Evolutionary conservation across 2,888 invertebrate genomes (phyloP).

Genomic region (Calliphora vomitoria): DNA sequence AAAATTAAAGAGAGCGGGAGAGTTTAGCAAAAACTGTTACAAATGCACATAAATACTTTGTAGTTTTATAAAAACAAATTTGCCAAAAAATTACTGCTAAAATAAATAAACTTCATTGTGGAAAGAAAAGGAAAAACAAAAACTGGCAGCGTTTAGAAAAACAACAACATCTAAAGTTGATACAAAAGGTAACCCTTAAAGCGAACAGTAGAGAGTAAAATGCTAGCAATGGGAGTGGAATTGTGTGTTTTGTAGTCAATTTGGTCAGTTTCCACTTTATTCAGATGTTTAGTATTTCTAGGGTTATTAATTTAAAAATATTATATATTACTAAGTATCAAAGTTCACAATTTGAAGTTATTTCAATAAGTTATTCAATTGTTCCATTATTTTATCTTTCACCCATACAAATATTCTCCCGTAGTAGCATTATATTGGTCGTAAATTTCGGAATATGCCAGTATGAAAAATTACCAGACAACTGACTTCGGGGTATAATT

Average conservation of each 20-base stretch:
- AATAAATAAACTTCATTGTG: constrained; percentile 59
- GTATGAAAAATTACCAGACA: no score
- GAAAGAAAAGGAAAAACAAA: constrained; percentile 27
- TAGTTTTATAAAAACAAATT: constrained; percentile 61
- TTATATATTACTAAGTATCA: no score
- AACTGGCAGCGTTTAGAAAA: constrained; percentile 20
- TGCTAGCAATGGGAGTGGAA: constrained; percentile 24
- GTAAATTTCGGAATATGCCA: no score
- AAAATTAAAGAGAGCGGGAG: constrained; percentile 27
- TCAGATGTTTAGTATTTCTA: no score
- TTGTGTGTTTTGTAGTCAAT: not conserved
- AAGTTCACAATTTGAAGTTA: no score
- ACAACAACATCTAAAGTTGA: constrained; percentile 27
- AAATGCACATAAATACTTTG: constrained; percentile 37
- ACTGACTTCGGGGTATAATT: no score
- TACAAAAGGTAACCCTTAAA: constrained; percentile 40
- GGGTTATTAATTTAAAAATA: no score
- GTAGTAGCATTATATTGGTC: no score
- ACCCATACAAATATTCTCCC: no score
- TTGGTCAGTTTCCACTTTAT: no score
- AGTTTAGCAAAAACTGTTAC: constrained; percentile 23
- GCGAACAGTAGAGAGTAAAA: not conserved
- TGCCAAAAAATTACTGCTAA: constrained; percentile 63
- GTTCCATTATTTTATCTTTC: no score
- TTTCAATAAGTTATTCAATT: no score